Evolutionary conservation across 2,797 vertebrate species (phyloP).

Genomic region (Chelidonichthys spinosus): DNA sequence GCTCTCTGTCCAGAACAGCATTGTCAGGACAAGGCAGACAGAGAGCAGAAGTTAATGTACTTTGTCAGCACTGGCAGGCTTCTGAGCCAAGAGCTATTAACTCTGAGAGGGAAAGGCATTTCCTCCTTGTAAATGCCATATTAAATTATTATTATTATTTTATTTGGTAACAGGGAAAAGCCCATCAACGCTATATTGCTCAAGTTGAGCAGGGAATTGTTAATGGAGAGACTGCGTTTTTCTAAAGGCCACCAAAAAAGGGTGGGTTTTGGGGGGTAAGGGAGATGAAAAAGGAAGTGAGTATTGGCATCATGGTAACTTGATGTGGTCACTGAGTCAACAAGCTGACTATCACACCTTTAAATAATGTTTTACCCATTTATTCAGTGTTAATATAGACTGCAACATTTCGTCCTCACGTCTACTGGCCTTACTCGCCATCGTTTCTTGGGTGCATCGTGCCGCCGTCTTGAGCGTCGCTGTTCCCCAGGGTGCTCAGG

Average conservation of each 20-base stretch:
- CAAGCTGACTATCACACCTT: conserved; percentile 29
- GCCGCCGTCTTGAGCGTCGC: conserved; percentile 13
- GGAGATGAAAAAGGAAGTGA: conserved; percentile 43
- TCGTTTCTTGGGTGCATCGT: conserved; percentile 16
- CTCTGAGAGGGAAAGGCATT: conserved; percentile 88
- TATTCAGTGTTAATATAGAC: conserved; percentile 10
- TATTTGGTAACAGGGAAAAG: conserved; percentile 88
- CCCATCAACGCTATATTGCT: conserved; percentile 81
- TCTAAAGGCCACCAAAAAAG: conserved; percentile 63
- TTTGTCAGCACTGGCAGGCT: conserved; percentile 86
- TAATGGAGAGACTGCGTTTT: conserved; percentile 75
- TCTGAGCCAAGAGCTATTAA: conserved; percentile 87
- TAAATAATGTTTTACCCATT: conserved; percentile 26
- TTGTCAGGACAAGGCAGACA: conserved; percentile 80
- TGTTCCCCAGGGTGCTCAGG: conserved; percentile 23
- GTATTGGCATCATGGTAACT: conserved; percentile 44
- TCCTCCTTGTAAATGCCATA: conserved; percentile 91
- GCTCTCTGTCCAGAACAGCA: conserved; percentile 76
- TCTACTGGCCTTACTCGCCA: background rate
- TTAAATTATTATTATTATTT: conserved; percentile 91
- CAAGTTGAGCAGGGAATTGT: conserved; percentile 78
- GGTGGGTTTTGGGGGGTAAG: conserved; percentile 19
- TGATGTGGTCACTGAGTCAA: conserved; percentile 35
- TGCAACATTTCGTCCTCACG: conserved; percentile 3
- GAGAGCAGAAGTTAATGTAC: conserved; percentile 86